Conservation (phyloP, 2,888 invertebrate species). For the Aphodius granarius region DNA sequence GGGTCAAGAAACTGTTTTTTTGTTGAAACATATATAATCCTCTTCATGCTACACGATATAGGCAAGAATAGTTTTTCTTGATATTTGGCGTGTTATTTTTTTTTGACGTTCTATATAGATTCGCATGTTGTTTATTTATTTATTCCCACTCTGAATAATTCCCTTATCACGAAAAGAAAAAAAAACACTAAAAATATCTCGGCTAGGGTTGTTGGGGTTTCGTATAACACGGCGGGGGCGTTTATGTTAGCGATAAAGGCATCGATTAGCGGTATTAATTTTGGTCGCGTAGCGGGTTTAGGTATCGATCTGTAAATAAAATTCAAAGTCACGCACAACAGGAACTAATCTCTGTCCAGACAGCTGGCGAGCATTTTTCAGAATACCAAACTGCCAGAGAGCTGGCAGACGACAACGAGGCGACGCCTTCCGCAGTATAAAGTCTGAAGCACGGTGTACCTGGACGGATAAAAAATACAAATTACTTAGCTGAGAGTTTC, state of each 20-base stretch:
- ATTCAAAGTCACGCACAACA: constrained; percentile 35
- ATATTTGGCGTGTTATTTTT: too few relatives aligned
- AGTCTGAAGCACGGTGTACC: background rate
- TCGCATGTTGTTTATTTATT: too few relatives aligned
- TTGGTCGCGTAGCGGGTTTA: constrained; percentile 29
- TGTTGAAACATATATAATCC: too few relatives aligned
- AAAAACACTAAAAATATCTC: background rate
- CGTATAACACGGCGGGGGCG: background rate
- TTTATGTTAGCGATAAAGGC: constrained; percentile 17
- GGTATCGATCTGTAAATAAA: constrained; percentile 35
- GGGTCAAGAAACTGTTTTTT: too few relatives aligned
- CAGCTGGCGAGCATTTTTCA: constrained; percentile 31
- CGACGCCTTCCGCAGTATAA: background rate
- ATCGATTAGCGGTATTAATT: constrained; percentile 30
- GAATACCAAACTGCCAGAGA: constrained; percentile 1
- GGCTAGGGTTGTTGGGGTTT: background rate
- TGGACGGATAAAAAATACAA: background rate
- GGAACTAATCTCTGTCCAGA: constrained; percentile 32
- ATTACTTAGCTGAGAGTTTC: background rate
- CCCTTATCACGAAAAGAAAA: background rate
- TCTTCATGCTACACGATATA: too few relatives aligned
- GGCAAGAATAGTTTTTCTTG: too few relatives aligned
- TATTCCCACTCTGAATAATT: too few relatives aligned
- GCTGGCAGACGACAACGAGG: background rate
- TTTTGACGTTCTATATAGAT: too few relatives aligned